These are phyloP conservation scores for Apogon hyalosoma DNA, from an alignment of 2,797 vertebrate species.

Conservation along the genomic window DNA sequence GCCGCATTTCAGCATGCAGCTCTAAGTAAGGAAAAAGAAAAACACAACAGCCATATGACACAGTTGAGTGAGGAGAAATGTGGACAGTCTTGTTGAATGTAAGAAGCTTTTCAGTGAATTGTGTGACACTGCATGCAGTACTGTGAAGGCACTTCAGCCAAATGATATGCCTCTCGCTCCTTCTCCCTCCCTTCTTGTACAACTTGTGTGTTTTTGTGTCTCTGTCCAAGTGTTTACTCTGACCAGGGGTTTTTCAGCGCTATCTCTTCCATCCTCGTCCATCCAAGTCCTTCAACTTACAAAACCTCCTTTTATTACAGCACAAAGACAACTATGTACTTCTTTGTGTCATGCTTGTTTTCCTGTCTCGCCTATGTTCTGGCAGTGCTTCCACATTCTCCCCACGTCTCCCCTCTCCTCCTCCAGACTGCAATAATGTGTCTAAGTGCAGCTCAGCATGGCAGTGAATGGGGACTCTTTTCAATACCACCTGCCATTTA, in stretches of 20 bases:
- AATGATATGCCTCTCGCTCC: conserved; percentile 61
- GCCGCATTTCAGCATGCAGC: conserved; percentile 2
- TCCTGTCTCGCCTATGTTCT: conserved; percentile 67
- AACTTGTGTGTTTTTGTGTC: conserved; percentile 64
- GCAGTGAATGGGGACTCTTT: conserved; percentile 64
- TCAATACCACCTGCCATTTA: conserved; percentile 76
- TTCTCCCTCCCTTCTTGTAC: conserved; percentile 30
- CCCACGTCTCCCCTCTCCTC: conserved; percentile 65
- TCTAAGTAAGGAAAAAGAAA: conserved; percentile 30
- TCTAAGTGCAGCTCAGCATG: conserved; percentile 74
- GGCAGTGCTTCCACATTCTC: conserved; percentile 72
- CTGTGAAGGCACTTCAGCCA: conserved; percentile 60
- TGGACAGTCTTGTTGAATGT: conserved; percentile 11
- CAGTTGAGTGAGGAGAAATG: conserved; percentile 24
- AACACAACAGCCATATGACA: conserved; percentile 21
- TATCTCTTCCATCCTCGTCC: conserved; percentile 70
- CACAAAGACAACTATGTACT: conserved; percentile 83
- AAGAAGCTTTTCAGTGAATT: conserved; percentile 37
- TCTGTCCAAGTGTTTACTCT: conserved; percentile 72
- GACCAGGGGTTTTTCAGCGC: conserved; percentile 45
- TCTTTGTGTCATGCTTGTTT: conserved; percentile 80
- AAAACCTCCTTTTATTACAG: conserved; percentile 78
- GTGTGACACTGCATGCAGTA: conserved; percentile 30
- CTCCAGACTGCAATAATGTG: conserved; percentile 71
- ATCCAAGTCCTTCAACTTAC: conserved; percentile 78